Evolutionary conservation across 2,113 vertebrate genomes (phyloP).

Genomic region (Myiagra hebetior): DNA sequence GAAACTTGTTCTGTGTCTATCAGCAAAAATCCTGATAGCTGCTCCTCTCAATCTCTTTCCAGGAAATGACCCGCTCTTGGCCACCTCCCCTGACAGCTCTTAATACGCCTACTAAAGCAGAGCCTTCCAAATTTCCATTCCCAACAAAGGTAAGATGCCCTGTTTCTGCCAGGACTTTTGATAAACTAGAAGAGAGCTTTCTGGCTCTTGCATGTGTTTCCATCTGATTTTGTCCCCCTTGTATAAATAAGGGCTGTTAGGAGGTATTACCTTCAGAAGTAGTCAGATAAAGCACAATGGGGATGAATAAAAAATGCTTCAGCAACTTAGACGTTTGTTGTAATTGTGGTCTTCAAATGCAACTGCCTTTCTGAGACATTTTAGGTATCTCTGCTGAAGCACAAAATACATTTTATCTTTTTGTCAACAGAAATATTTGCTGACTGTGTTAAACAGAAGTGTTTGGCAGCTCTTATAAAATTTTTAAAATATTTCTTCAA

Average conservation of each 20-base stretch:
- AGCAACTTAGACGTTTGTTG: background rate
- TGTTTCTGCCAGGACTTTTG: background rate
- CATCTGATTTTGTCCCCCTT: background rate
- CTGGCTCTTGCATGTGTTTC: background rate
- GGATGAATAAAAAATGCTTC: background rate
- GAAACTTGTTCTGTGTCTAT: background rate
- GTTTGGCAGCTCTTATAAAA: background rate
- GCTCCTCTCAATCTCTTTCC: slow-evolving; percentile 18
- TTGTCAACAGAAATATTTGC: background rate
- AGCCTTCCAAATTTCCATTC: slow-evolving; percentile 80
- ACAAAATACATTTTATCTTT: background rate
- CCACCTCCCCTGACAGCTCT: slow-evolving; percentile 89
- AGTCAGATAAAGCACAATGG: background rate
- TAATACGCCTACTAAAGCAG: slow-evolving; percentile 78
- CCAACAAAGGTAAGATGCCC: slow-evolving; percentile 77
- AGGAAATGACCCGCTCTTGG: slow-evolving; percentile 97
- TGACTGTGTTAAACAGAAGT: background rate
- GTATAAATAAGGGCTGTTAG: background rate
- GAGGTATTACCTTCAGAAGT: background rate
- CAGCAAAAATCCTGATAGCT: background rate
- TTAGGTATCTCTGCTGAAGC: background rate
- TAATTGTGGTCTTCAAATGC: background rate
- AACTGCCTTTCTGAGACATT: background rate
- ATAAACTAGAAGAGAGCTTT: background rate
- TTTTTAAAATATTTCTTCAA: background rate